These are phyloP conservation scores for Rutilus rutilus DNA, from an alignment of 2,113 vertebrate species.

Conservation along the genomic window DNA sequence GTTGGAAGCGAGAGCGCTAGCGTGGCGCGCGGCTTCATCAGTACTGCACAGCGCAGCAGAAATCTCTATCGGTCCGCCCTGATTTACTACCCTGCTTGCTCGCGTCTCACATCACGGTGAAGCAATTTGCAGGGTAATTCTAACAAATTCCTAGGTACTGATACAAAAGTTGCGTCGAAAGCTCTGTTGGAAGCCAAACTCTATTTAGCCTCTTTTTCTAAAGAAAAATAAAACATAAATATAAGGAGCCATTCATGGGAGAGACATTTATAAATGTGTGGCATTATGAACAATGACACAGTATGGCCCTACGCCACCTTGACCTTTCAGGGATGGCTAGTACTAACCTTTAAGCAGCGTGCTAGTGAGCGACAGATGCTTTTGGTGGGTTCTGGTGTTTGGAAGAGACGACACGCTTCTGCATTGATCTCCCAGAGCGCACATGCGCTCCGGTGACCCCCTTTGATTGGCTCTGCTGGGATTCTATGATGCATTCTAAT, in stretches of 20 bases:
- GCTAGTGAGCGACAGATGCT: conserved; percentile 6
- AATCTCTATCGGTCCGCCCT: conserved; percentile 2
- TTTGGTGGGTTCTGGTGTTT: conserved; percentile 3
- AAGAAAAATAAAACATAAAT: conserved; percentile 25
- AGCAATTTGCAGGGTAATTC: conserved; percentile 38
- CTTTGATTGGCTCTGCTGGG: conserved; percentile 1
- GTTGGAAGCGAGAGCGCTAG: background rate
- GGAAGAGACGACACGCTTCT: background rate
- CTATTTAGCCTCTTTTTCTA: background rate
- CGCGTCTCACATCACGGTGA: background rate
- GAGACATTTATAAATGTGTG: conserved; percentile 48
- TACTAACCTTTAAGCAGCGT: conserved; percentile 43
- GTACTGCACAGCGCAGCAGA: conserved; percentile 42
- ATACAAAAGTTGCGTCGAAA: conserved; percentile 9
- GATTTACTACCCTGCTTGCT: conserved; percentile 42
- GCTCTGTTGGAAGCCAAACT: background rate
- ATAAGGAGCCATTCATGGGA: background rate
- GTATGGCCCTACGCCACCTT: conserved; percentile 1
- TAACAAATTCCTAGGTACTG: conserved; percentile 25
- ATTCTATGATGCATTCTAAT: conserved; percentile 24
- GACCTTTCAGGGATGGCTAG: conserved; percentile 50
- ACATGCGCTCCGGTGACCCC: background rate
- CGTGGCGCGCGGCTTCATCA: background rate
- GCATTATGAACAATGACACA: conserved; percentile 44
- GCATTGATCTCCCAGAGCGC: conserved; percentile 16